phyloP scores from a whole-genome alignment of 2,797 vertebrate genomes.

The Distichodus sexfasciatus region DNA sequence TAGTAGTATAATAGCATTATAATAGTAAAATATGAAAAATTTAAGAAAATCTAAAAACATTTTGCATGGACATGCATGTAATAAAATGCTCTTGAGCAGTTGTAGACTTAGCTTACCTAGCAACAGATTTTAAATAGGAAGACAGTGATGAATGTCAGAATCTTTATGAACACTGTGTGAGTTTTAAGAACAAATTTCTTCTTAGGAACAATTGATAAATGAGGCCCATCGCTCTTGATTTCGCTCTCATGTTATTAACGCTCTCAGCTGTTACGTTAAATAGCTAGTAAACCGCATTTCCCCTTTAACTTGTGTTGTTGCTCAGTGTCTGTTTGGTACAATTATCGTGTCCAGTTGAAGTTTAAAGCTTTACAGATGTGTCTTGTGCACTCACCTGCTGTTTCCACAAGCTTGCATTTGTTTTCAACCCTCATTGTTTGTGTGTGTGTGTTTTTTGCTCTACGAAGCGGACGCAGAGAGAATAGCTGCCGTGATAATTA shows the following conservation, averaged over 20 bases:
- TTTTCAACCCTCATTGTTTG: slow-evolving; percentile 41
- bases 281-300: neutral
- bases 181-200: no score
- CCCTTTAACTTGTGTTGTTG: neutral
- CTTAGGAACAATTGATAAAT: no score
- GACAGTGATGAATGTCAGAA: no score
- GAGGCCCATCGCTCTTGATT: neutral
- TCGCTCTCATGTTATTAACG: neutral
- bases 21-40: no score
- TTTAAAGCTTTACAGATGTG: slow-evolving; percentile 61
- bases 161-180: no score
- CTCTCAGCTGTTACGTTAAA: neutral
- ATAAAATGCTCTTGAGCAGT: no score
- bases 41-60: no score
- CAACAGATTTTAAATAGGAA: no score
- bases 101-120: no score
- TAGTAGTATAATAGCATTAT: no score
- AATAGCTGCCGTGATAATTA: slow-evolving; percentile 65
- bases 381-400: slow-evolving; percentile 66
- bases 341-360: slow-evolving; percentile 46
- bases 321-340: slow-evolving; percentile 16
- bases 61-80: no score
- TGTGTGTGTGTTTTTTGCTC: slow-evolving; percentile 42
- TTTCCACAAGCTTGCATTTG: slow-evolving; percentile 49
- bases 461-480: slow-evolving; percentile 61